Base-by-base conservation (phyloP, 2,797 vertebrate species). In the Sebastes matsubarae region DNA sequence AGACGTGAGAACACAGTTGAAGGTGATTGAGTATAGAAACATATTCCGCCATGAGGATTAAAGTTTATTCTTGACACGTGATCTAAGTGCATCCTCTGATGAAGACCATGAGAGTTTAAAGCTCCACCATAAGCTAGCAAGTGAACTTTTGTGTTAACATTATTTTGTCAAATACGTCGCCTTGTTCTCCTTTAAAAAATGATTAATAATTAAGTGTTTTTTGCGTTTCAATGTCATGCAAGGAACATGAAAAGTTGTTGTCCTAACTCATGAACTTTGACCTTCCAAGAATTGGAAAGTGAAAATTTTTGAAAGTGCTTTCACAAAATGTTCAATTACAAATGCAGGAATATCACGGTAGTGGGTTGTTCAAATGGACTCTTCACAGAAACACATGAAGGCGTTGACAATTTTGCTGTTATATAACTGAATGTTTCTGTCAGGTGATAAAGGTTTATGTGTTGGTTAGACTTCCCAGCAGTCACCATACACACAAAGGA, bases 401-500 rank as follows among this genome's bases (percentile, higher is more conserved):
- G 52, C n/a, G n/a, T 11, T 13, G 7, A 27, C 30, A 36, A 22
- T 8, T 42, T 18, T 66, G 25, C 12, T 67, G 66, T 52, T 30
- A n/a, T 30, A 32, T 68, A n/a, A n/a, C 42, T 52, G 38, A 50
- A 36, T 46, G 42, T 7, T 32, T 61, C 2, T 61, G 46, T 50
- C 20, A n/a, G 32, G n/a, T 64, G 61, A 29, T 30, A 52, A 30
- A n/a, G 10, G 65, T 50, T 67, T 46, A 52, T 58, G 54, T 57
- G 22, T 58, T 58, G 58, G 54, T 38, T 38, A 11, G 58, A 72
- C 20, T 72, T 72, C 20, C 18, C 25, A 71, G 34, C 34, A 20
- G 25, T 46, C 29, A 54, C 42, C n/a, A 8, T 32, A 24, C 6
- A 24, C n/a, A 52, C 58, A 63, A 58, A 60, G 22, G 22, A 29